A percentile compares a stretch with the other conserved stretches of the same genome.
phyloP scores from a whole-genome alignment of 2,113 vertebrate species.

The Thamnaconus septentrionalis region DNA sequence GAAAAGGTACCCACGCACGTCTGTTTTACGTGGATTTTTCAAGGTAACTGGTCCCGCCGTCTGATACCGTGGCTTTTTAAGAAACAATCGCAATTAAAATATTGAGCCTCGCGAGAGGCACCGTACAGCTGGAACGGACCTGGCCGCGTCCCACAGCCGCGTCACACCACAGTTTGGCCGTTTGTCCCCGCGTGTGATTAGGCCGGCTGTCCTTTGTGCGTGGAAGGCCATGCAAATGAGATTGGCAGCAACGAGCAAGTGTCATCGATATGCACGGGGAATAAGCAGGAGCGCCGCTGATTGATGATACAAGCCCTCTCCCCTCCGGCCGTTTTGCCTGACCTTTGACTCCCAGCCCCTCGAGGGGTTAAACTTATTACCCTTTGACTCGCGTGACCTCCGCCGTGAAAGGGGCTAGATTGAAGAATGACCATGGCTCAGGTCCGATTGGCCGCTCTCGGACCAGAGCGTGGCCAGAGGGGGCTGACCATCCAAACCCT shows the following conservation, averaged over 20 bases:
- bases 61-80: too few species aligned
- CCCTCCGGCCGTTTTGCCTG: conserved; percentile 79
- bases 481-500: conserved; percentile 64
- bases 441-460: conserved; percentile 79
- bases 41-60: not conserved
- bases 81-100: too few species aligned
- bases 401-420: conserved; percentile 85
- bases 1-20: too few species aligned
- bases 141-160: not conserved
- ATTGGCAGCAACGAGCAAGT: conserved; percentile 41
- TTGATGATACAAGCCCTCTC: conserved; percentile 78
- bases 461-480: conserved; percentile 60
- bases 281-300: conserved; percentile 68
- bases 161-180: not conserved
- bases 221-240: conserved; percentile 63
- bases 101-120: too few species aligned
- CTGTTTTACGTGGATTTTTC: not conserved
- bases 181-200: conserved; percentile 15
- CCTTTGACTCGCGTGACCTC: conserved; percentile 88
- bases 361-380: conserved; percentile 91
- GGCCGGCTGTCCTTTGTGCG: conserved; percentile 42
- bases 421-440: conserved; percentile 86
- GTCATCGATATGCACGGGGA: conserved; percentile 57
- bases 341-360: conserved; percentile 83
- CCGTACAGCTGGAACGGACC: not conserved